A percentile compares a stretch with the other conserved stretches of the same genome.
Evolutionary conservation across 1,140 invertebrate genomes (phyloP).

Genomic region (Babylonia areolata): DNA sequence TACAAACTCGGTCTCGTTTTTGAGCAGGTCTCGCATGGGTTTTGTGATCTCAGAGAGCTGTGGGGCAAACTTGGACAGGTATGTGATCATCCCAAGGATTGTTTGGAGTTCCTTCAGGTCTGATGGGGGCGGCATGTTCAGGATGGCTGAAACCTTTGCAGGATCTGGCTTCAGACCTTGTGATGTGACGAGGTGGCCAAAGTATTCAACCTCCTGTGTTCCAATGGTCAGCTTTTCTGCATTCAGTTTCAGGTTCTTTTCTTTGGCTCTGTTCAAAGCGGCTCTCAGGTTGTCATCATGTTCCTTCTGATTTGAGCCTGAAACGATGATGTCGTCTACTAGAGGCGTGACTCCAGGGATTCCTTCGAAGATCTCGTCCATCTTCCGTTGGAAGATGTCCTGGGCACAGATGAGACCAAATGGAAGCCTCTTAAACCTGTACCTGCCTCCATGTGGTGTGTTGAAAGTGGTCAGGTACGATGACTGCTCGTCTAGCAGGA

Average conservation of each 20-base stretch:
- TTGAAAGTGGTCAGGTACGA: slow-evolving; percentile 64
- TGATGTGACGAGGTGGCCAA: slow-evolving; percentile 55
- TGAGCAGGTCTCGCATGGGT: slow-evolving; percentile 46
- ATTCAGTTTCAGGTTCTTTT: slow-evolving; percentile 56
- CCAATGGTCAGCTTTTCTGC: slow-evolving; percentile 66
- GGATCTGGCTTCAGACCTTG: slow-evolving; percentile 71
- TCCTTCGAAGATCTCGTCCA: slow-evolving; percentile 29
- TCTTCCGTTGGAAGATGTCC: slow-evolving; percentile 41
- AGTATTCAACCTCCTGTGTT: slow-evolving; percentile 58
- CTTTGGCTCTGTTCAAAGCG: slow-evolving; percentile 66
- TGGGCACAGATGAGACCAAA: slow-evolving; percentile 42
- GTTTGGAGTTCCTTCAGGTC: slow-evolving; percentile 46
- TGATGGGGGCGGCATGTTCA: slow-evolving; percentile 36
- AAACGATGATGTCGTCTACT: slow-evolving; percentile 48
- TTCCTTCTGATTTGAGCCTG: slow-evolving; percentile 37
- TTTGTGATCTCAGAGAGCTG: slow-evolving; percentile 55
- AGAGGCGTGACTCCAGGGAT: slow-evolving; percentile 33
- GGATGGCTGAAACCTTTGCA: slow-evolving; percentile 69
- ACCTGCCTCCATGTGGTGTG: slow-evolving; percentile 58
- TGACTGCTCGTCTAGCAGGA: slow-evolving; percentile 56
- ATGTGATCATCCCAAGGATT: slow-evolving; percentile 70
- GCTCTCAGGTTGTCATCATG: slow-evolving; percentile 55
- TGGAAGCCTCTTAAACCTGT: slow-evolving; percentile 56
- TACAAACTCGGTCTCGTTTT: slow-evolving; percentile 52
- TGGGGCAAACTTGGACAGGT: slow-evolving; percentile 67